Percentiles rank a stretch among this genome's conserved stretches.
Conservation (phyloP, 1,140 invertebrate species). For the Agrilus planipennis region DNA sequence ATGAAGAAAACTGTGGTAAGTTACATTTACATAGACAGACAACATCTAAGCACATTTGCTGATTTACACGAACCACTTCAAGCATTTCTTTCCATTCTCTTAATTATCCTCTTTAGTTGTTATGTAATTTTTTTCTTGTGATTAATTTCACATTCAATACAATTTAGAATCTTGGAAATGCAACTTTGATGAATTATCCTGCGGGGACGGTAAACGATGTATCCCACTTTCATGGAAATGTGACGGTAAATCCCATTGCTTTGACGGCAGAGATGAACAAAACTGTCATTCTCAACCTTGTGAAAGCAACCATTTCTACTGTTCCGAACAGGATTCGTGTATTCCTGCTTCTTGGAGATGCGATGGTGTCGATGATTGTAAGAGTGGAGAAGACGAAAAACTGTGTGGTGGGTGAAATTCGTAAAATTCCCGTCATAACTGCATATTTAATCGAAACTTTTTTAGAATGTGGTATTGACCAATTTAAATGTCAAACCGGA, state of each 20-base stretch:
- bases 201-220: conserved; percentile 36
- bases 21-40: too few species aligned
- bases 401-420: conserved; percentile 34
- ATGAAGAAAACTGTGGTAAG: conserved; percentile 53
- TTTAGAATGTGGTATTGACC: conserved; percentile 40
- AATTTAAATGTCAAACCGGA: conserved; percentile 45
- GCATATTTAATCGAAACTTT: conserved; percentile 4
- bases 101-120: too few species aligned
- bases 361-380: conserved; percentile 50
- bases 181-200: conserved; percentile 45
- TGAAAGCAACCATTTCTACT: conserved; percentile 44
- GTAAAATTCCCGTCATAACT: conserved; percentile 1
- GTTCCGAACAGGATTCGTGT: conserved; percentile 42
- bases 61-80: too few species aligned
- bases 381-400: conserved; percentile 52
- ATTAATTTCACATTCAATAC: too few species aligned
- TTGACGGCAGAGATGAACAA: conserved; percentile 50
- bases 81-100: too few species aligned
- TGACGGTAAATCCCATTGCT: conserved; percentile 55
- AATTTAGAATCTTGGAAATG: conserved; percentile 42
- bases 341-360: conserved; percentile 46
- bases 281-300: conserved; percentile 41
- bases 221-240: conserved; percentile 49
- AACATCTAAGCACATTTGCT: too few species aligned
- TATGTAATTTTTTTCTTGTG: conserved; percentile 10